phyloP scores from a whole-genome alignment of 2,113 vertebrate genomes.

The Alouatta palliata region DNA sequence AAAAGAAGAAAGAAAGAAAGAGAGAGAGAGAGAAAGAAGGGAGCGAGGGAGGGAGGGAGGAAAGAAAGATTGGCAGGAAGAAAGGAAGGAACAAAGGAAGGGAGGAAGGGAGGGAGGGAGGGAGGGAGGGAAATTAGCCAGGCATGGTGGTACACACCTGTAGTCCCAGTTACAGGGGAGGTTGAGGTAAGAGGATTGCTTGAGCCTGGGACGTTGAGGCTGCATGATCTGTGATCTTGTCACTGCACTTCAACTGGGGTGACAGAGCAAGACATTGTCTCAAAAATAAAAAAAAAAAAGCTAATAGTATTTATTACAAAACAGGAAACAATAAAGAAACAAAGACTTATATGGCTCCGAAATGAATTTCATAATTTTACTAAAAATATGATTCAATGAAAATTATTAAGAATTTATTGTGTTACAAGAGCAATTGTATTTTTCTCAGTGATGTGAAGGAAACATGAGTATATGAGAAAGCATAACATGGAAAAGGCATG shows the following conservation, averaged over 20 bases:
- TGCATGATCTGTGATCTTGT: too few species aligned
- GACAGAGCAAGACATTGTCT: too few species aligned
- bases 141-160: too few species aligned
- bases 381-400: neutral
- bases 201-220: too few species aligned
- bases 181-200: too few species aligned
- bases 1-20: rapidly evolving
- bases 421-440: neutral
- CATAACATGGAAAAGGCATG: neutral
- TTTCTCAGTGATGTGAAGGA: neutral
- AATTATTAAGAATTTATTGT: neutral
- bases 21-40: too few species aligned
- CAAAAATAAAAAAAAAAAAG: too few species aligned
- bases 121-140: too few species aligned
- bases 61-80: rapidly evolving
- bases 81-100: rapidly evolving
- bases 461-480: neutral
- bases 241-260: too few species aligned
- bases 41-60: too few species aligned
- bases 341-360: neutral
- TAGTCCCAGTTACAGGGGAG: too few species aligned
- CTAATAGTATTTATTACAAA: too few species aligned
- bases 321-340: neutral
- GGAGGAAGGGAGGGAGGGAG: rapidly evolving
- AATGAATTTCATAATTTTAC: neutral